Percentiles rank a stretch among this genome's conserved stretches.
phyloP scores from a whole-genome alignment of 2,888 invertebrate genomes.

The Rhimphoctona megacephalus region DNA sequence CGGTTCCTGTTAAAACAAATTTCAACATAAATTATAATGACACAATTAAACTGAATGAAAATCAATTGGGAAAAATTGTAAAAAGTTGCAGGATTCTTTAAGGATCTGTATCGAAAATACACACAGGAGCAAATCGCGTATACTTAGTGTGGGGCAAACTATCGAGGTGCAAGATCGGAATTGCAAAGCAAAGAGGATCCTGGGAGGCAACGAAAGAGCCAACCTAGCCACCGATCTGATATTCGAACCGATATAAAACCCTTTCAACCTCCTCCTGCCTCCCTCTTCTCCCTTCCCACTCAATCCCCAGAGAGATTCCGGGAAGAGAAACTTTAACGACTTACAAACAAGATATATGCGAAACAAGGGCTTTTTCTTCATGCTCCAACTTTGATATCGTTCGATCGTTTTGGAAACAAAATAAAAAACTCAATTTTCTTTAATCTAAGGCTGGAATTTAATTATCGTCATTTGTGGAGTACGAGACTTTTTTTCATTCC shows the following conservation, averaged over 20 bases:
- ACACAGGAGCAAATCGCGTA: conserved; percentile 72
- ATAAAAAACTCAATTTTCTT: background rate
- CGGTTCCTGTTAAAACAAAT: conserved; percentile 89
- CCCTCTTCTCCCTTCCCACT: conserved; percentile 9
- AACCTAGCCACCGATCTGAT: conserved; percentile 77
- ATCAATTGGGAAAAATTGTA: background rate
- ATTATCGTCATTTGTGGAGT: background rate
- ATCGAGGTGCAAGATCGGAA: conserved; percentile 84
- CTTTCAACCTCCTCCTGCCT: conserved; percentile 13
- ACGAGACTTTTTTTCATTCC: background rate
- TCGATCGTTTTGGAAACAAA: conserved; percentile 15
- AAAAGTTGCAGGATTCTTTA: background rate
- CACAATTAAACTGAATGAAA: background rate
- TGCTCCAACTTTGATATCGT: conserved; percentile 21
- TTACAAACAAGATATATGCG: conserved; percentile 83
- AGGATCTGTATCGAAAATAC: conserved; percentile 74
- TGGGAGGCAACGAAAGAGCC: conserved; percentile 74
- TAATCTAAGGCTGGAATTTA: background rate
- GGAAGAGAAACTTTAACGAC: conserved; percentile 84
- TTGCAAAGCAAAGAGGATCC: conserved; percentile 83
- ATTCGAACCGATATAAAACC: conserved; percentile 79
- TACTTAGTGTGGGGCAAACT: conserved; percentile 72
- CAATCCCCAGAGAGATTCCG: conserved; percentile 79
- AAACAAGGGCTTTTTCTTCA: conserved; percentile 70
- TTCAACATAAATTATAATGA: background rate